Base-by-base conservation (phyloP, 2,797 vertebrate genomes). In the Argyrosomus regius region DNA sequence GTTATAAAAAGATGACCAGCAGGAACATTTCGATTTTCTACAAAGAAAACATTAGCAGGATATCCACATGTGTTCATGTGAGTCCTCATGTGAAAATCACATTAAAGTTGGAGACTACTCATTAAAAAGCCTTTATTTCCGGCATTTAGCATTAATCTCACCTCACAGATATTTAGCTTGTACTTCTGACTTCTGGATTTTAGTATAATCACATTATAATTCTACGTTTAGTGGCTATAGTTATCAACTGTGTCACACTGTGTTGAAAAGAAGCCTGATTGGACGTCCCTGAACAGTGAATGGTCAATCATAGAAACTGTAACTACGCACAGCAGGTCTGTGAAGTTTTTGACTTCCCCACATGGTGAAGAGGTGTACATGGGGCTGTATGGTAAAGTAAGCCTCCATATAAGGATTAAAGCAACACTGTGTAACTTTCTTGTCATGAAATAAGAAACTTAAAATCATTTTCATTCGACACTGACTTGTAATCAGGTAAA, bases 1-100 rank as follows among this genome's bases (percentile, higher is more conserved):
- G 24, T n/a, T 28, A 43, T 16, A 59, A 12, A 74, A 39, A n/a
- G 5, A 43, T 52, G 17, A 61, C 22, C 41, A 12, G 41, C 39
- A 12, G 69, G 73, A 77, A 22, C 45, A 28, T 45, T 20, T 46
- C 5, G 0, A 70, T 9, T 20, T 48, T 48, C 22, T 17, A 26
- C 35, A 17, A 31, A 64, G 35, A 35, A 26, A 52, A 53, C 35
- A 22, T 61, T 22, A 50, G 53, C 24, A 57, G 45, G 52, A 76
- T 20, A 46, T 68, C 50, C 26, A 57, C 14, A 48, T 12, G 43
- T 18, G 26, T 28, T 45, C 11, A n/a, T 16, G 57, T 48, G 58
- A 24, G 35, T 39, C 8, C 35, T 41, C 46, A 61, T 39, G 17
- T 26, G 48, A 39, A 39, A 39, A 8, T 39, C 35, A 35, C 35